These are phyloP conservation scores for Rhodinocichla rosea DNA, from an alignment of 2,113 vertebrate genomes.

Conservation along the genomic window DNA sequence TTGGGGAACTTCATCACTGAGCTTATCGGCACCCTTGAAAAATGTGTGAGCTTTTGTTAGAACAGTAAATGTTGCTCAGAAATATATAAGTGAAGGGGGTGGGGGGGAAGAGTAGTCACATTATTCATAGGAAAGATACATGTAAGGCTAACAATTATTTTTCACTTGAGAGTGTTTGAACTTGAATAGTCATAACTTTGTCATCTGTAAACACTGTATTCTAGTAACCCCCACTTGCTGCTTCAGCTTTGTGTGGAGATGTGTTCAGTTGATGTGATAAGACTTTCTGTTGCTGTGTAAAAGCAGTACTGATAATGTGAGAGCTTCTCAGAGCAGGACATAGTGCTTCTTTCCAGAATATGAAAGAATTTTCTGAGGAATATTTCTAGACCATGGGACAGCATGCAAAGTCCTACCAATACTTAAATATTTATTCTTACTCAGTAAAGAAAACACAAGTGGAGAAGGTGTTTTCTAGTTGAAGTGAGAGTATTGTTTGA, in stretches of 20 bases:
- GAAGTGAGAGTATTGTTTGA: neutral
- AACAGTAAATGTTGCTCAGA: neutral
- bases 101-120: neutral
- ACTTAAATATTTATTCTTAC: neutral
- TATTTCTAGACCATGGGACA: neutral
- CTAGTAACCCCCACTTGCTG: neutral
- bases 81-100: fast-evolving
- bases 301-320: neutral
- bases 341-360: neutral
- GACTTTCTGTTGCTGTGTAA: neutral
- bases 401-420: neutral
- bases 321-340: neutral
- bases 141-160: neutral
- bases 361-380: neutral
- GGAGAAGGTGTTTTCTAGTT: neutral
- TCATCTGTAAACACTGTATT: neutral
- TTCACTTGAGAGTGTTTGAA: neutral
- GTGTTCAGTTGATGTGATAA: neutral
- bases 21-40: neutral
- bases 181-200: neutral
- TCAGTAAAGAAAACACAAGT: neutral
- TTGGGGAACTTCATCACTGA: neutral
- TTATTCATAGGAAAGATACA: neutral
- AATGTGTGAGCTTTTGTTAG: neutral
- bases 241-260: neutral